A percentile compares a stretch with the other conserved stretches of the same genome.
Evolutionary conservation across 2,797 vertebrate species (phyloP).

Genomic region (Thalassophryne amazonica): DNA sequence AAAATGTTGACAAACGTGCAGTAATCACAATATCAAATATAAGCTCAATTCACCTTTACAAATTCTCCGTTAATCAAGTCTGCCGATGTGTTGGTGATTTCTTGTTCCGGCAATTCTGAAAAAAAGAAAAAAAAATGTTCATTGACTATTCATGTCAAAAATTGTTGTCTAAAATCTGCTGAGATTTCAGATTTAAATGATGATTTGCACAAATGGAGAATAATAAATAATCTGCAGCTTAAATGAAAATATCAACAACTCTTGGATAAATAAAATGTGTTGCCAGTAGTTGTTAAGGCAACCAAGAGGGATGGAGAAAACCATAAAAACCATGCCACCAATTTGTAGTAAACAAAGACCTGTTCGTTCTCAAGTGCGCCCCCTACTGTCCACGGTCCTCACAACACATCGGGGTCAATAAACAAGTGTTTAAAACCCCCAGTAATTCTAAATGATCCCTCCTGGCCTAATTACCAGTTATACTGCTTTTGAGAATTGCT

Average conservation of each 20-base stretch:
- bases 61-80: slow-evolving; percentile 82
- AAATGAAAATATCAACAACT: neutral
- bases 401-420: slow-evolving; percentile 46
- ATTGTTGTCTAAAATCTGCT: slow-evolving; percentile 28
- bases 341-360: slow-evolving; percentile 78
- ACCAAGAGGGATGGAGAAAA: neutral
- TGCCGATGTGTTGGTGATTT: slow-evolving; percentile 78
- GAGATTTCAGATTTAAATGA: slow-evolving; percentile 51
- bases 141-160: slow-evolving; percentile 8
- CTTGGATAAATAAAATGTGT: neutral
- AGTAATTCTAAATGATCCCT: slow-evolving; percentile 2
- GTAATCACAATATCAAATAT: neutral
- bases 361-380: slow-evolving; percentile 68
- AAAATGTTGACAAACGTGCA: neutral
- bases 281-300: neutral
- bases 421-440: slow-evolving; percentile 50
- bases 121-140: slow-evolving; percentile 27
- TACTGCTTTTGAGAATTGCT: neutral
- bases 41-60: slow-evolving; percentile 66
- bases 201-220: slow-evolving; percentile 41
- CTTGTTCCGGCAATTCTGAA: slow-evolving; percentile 80
- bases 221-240: slow-evolving; percentile 10
- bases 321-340: slow-evolving; percentile 46
- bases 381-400: slow-evolving; percentile 59
- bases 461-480: slow-evolving; percentile 6